These are phyloP conservation scores for Lepidochrysops patricia DNA, from an alignment of 2,888 invertebrate species.

Conservation along the genomic window DNA sequence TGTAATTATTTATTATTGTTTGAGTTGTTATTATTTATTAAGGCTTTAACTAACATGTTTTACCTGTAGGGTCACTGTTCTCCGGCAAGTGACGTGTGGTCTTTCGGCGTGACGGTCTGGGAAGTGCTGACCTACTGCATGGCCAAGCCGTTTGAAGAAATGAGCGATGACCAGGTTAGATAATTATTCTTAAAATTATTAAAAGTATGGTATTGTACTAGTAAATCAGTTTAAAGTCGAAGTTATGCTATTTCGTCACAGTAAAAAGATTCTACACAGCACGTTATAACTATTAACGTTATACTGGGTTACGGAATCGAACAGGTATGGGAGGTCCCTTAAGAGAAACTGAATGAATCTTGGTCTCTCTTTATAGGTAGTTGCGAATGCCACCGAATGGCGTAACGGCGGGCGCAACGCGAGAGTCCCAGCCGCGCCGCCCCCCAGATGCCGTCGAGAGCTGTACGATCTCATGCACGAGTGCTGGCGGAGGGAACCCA, in stretches of 20 bases:
- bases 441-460: conserved; percentile 86
- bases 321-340: no score
- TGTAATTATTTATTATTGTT: no score
- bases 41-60: conserved; percentile 15
- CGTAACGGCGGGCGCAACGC: conserved; percentile 61
- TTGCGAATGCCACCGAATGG: conserved; percentile 78
- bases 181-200: no score
- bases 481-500: conserved; percentile 90
- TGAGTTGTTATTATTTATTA: no score
- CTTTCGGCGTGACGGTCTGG: conserved; percentile 93
- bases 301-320: no score
- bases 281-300: no score
- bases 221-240: no score
- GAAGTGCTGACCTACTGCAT: conserved; percentile 88
- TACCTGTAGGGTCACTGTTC: conserved; percentile 86
- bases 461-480: conserved; percentile 94
- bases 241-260: no score
- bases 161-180: conserved; percentile 86
- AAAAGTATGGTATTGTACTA: no score
- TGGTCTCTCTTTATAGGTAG: conserved; percentile 70
- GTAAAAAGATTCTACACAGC: no score
- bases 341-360: no score
- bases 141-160: conserved; percentile 85
- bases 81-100: conserved; percentile 92
- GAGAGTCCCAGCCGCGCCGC: conserved; percentile 74